These are phyloP conservation scores for Thaleichthys pacificus DNA, from an alignment of 2,797 vertebrate species.

Conservation along the genomic window DNA sequence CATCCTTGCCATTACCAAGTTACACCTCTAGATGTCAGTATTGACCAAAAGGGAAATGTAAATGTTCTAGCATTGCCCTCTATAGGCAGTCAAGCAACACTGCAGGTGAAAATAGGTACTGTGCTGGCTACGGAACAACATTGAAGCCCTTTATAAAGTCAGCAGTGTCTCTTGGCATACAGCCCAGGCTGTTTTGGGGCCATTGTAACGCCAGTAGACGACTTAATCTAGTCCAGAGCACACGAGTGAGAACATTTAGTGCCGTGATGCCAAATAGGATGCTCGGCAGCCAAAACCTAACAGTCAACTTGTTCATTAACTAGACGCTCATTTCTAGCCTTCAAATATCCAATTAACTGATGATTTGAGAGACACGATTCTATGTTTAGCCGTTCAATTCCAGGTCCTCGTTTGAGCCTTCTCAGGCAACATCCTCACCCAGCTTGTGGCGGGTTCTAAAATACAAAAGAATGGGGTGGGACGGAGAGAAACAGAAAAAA, in stretches of 20 bases:
- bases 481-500: too few species aligned
- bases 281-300: too few species aligned
- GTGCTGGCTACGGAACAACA: not conserved
- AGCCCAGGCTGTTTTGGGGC: not conserved
- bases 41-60: not conserved
- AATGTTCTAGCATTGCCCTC: not conserved
- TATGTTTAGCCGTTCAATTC: not conserved
- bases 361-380: not conserved
- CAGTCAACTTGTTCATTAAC: not conserved
- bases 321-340: not conserved
- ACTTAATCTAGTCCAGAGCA: not conserved
- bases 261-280: not conserved
- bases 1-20: not conserved
- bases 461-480: too few species aligned
- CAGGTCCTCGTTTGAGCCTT: not conserved
- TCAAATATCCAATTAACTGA: not conserved
- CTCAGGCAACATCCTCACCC: too few species aligned
- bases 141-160: not conserved
- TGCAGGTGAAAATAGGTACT: not conserved
- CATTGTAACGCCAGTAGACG: not conserved
- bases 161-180: not conserved
- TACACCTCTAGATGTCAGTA: not conserved
- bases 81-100: not conserved
- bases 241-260: not conserved
- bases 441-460: too few species aligned